Conservation (phyloP, 2,113 vertebrate species). For the Cyrtonyx montezumae region DNA sequence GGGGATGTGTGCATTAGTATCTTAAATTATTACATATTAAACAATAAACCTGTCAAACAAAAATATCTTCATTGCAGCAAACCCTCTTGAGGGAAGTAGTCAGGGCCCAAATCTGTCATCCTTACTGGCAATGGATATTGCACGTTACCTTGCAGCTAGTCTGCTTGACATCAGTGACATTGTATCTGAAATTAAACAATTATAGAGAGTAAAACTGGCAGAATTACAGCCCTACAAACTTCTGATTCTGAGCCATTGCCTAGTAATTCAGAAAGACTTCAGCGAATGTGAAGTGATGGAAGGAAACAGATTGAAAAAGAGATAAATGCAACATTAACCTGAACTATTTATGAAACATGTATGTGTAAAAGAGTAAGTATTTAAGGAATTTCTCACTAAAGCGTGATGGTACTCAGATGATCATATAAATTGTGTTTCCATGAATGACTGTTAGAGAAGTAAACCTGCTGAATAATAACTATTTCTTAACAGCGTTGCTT, state of each 20-base stretch:
- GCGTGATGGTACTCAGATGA: neutral
- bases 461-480: conserved; percentile 37
- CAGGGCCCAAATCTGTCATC: conserved; percentile 5
- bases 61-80: conserved; percentile 44
- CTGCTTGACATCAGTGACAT: neutral
- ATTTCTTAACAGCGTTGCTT: conserved; percentile 6
- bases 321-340: neutral
- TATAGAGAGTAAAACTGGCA: neutral
- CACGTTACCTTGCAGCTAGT: neutral
- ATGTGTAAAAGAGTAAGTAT: neutral
- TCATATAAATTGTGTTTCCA: neutral
- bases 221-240: conserved; percentile 1
- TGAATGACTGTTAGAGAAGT: conserved; percentile 16
- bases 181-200: conserved; percentile 2
- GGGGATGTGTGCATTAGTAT: conserved; percentile 23
- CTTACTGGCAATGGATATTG: neutral
- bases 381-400: conserved; percentile 18
- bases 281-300: neutral
- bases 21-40: conserved; percentile 42
- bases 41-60: conserved; percentile 55
- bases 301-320: neutral
- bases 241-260: neutral
- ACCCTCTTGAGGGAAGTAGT: conserved; percentile 19
- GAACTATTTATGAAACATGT: neutral
- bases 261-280: neutral